Conservation (phyloP, 2,797 vertebrate species). For the Pangasius macronema region DNA sequence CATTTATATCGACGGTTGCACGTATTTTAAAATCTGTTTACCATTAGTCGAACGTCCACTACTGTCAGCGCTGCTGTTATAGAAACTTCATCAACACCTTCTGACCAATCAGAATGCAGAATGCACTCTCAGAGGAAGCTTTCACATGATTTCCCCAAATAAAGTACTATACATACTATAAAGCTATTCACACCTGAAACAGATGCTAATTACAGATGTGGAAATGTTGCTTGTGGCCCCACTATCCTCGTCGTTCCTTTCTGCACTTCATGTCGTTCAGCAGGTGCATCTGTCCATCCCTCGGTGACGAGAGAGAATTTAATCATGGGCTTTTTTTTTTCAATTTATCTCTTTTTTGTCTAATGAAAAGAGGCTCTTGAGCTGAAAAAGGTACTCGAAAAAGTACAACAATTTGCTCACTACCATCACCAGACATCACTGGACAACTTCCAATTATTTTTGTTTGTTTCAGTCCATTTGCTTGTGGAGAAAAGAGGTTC, state of each 20-base stretch:
- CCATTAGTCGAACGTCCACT: background rate
- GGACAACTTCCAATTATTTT: constrained; percentile 20
- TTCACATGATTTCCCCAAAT: too few relatives aligned
- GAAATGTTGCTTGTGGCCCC: background rate
- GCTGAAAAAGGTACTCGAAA: background rate
- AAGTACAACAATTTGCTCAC: background rate
- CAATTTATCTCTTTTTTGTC: background rate
- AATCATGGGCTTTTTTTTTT: background rate
- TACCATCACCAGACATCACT: background rate
- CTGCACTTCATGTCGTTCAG: background rate
- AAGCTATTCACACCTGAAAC: background rate
- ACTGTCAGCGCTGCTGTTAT: background rate
- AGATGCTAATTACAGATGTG: background rate
- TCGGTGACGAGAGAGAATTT: background rate
- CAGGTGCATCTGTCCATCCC: background rate
- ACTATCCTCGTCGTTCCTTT: background rate
- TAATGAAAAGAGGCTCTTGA: background rate
- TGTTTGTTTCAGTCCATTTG: background rate
- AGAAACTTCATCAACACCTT: background rate
- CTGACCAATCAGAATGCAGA: background rate
- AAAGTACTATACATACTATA: background rate
- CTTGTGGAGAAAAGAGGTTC: background rate
- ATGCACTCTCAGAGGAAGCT: too few relatives aligned
- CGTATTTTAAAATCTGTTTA: background rate
- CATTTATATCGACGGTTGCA: background rate